Conservation (phyloP, 2,113 vertebrate species). For the Oostethus manadensis region DNA sequence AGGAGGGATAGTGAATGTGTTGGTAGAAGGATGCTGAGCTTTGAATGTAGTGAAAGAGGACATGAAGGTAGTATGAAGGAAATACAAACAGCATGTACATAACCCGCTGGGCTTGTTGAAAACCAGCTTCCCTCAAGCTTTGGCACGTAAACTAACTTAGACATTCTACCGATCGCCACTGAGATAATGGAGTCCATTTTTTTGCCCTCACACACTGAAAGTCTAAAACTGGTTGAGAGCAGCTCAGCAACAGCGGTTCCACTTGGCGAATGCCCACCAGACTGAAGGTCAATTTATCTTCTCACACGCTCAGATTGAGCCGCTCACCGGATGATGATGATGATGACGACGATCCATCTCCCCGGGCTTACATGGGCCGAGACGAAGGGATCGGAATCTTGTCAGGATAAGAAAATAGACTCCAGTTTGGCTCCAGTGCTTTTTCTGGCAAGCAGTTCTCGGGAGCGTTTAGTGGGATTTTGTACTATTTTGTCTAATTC, state of each 20-base stretch:
- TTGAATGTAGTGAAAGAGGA: no score
- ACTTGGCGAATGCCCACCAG: conserved; percentile 25
- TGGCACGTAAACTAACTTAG: not conserved
- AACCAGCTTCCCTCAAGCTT: no score
- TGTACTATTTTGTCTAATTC: no score
- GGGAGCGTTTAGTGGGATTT: no score
- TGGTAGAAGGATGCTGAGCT: no score
- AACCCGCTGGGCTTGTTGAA: not conserved
- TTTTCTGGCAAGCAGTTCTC: no score
- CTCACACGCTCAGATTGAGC: conserved; percentile 39
- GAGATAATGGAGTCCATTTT: conserved; percentile 8
- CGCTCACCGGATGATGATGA: conserved; percentile 37
- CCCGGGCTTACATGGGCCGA: conserved; percentile 11
- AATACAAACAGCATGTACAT: not conserved
- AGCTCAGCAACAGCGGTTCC: conserved; percentile 18
- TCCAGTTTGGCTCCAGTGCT: conserved; percentile 21
- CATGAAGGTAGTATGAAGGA: not conserved
- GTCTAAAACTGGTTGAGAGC: conserved; percentile 22
- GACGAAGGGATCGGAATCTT: conserved; percentile 13
- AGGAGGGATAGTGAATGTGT: no score
- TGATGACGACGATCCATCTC: conserved; percentile 7
- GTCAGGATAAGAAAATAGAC: conserved; percentile 45
- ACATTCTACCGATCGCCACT: conserved; percentile 9
- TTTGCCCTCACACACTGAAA: conserved; percentile 19
- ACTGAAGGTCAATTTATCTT: conserved; percentile 57